Percentiles rank a stretch among this genome's conserved stretches.
Conservation (phyloP, 53 echinoderm and acorn worm species). For the Apostichopus leukothele region DNA sequence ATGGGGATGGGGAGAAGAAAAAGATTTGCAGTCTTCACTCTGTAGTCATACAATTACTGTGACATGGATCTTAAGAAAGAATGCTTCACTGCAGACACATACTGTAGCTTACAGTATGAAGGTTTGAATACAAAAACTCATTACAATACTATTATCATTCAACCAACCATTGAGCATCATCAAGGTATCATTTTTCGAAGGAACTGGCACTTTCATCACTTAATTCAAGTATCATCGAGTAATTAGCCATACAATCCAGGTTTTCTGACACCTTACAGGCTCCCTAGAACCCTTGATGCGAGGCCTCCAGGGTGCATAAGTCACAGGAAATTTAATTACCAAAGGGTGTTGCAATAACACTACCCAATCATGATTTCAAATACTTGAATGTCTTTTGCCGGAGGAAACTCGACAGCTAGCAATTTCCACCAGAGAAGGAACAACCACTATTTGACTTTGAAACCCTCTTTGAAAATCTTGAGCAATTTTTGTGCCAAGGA, state of each 20-base stretch:
- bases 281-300: neutral
- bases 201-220: too few species aligned
- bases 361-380: slow-evolving; percentile 11
- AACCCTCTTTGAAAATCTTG: neutral
- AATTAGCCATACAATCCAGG: neutral
- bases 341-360: slow-evolving; percentile 1
- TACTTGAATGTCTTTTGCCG: neutral
- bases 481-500: neutral
- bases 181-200: too few species aligned
- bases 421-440: neutral
- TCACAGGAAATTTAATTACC: slow-evolving; percentile 48
- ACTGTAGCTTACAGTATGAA: too few species aligned
- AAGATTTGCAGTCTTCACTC: too few species aligned
- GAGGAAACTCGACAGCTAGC: neutral
- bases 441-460: neutral
- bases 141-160: too few species aligned
- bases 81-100: too few species aligned
- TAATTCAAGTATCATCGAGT: neutral
- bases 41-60: too few species aligned
- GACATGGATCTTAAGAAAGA: too few species aligned
- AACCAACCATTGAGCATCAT: too few species aligned
- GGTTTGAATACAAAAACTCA: too few species aligned
- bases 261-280: slow-evolving; percentile 5
- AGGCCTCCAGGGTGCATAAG: slow-evolving; percentile 5
- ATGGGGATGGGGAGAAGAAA: too few species aligned